These are phyloP conservation scores for Muscicapa striata DNA, from an alignment of 2,797 vertebrate genomes.

Conservation along the genomic window DNA sequence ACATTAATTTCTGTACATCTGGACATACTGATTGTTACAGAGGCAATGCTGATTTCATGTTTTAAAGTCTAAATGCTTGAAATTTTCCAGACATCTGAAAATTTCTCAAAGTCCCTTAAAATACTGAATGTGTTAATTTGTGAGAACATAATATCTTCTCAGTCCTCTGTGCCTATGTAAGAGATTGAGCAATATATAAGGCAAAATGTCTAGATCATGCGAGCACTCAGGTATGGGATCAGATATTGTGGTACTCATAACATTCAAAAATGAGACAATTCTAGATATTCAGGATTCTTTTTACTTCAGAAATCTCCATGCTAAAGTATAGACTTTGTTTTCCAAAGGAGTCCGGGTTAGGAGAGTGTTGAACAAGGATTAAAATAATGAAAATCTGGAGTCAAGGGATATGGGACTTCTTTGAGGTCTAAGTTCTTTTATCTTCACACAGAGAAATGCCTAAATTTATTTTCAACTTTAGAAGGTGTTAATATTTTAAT, in stretches of 20 bases:
- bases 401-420: neutral
- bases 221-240: neutral
- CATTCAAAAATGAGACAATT: neutral
- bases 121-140: neutral
- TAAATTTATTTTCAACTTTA: neutral
- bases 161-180: neutral
- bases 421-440: neutral
- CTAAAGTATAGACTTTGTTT: neutral
- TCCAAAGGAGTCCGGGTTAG: neutral
- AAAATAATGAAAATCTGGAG: neutral
- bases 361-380: neutral
- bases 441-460: neutral
- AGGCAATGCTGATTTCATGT: neutral
- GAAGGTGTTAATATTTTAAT: neutral
- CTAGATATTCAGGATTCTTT: neutral
- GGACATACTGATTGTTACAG: neutral
- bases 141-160: neutral
- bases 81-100: conserved; percentile 4
- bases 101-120: conserved; percentile 1
- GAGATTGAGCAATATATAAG: neutral
- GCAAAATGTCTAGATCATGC: neutral
- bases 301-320: neutral
- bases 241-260: neutral
- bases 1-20: neutral
- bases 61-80: conserved; percentile 1